Conservation (phyloP, 2,888 invertebrate species). For the Cheilosia variabilis region DNA sequence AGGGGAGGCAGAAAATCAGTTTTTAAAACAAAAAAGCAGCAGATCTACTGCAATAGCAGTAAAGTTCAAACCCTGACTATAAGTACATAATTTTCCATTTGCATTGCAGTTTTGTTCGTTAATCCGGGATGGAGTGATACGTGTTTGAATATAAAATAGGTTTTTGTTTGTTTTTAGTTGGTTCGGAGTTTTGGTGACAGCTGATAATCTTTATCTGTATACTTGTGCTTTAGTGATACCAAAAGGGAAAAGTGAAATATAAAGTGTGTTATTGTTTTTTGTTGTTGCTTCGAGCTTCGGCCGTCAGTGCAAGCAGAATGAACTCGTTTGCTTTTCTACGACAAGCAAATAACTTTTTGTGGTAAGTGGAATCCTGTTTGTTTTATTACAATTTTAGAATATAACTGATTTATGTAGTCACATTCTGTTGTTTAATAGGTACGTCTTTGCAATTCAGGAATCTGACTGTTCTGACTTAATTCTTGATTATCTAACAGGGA, state of each 20-base stretch:
- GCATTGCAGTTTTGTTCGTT: constrained; percentile 6
- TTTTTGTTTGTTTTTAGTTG: not conserved
- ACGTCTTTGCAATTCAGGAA: no score
- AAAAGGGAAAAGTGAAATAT: not conserved
- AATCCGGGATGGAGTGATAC: not conserved
- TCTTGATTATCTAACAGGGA: no score
- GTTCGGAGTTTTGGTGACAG: no score
- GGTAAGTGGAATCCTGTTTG: not conserved
- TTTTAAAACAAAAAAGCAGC: no score
- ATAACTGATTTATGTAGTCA: no score
- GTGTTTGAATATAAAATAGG: not conserved
- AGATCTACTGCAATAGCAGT: no score
- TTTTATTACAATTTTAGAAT: not conserved
- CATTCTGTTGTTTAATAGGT: no score
- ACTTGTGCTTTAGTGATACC: no score
- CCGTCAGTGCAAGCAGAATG: not conserved
- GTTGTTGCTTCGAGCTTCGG: not conserved
- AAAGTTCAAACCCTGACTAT: not conserved
- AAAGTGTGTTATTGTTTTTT: not conserved
- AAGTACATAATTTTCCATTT: constrained; percentile 18
- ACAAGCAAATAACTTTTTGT: not conserved
- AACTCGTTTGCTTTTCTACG: not conserved
- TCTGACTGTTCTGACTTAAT: no score
- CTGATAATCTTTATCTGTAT: no score
- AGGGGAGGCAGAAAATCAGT: no score